Percentiles rank a stretch among this genome's conserved stretches.
Evolutionary conservation across 2,888 invertebrate species (phyloP).

Genomic region (Hipparchia semele): DNA sequence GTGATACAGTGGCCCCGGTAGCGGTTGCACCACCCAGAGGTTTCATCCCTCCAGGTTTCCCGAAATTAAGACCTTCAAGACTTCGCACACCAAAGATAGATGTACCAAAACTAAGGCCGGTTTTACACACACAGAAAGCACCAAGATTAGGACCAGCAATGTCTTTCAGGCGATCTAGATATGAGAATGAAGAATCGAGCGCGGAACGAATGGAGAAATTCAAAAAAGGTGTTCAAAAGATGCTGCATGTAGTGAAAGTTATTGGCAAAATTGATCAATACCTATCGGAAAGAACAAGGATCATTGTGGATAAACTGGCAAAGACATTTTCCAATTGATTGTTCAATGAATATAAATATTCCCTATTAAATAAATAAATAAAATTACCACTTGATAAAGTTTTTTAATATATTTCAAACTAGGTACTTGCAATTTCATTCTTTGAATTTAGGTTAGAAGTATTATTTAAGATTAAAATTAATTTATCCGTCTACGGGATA

Average conservation of each 20-base stretch:
- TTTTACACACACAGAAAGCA: slow-evolving; percentile 42
- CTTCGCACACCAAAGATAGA: slow-evolving; percentile 60
- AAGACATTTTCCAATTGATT: slow-evolving; percentile 63
- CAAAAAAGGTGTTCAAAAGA: slow-evolving; percentile 72
- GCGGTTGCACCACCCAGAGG: slow-evolving; percentile 62
- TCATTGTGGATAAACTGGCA: slow-evolving; percentile 68
- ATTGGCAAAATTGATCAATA: slow-evolving; percentile 72
- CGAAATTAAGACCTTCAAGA: slow-evolving; percentile 56
- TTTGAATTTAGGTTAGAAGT: no score
- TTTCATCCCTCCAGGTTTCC: slow-evolving; percentile 56
- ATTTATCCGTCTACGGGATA: no score
- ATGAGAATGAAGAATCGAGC: slow-evolving; percentile 61
- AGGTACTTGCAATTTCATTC: no score
- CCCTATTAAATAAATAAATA: no score
- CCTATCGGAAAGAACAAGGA: slow-evolving; percentile 69
- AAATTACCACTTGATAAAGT: no score
- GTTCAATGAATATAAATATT: background rate
- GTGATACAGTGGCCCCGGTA: slow-evolving; percentile 58
- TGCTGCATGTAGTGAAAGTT: slow-evolving; percentile 72
- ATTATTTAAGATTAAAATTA: no score
- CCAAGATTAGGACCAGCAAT: slow-evolving; percentile 61
- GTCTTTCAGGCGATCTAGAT: slow-evolving; percentile 50
- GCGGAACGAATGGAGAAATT: slow-evolving; percentile 71
- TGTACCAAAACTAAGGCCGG: slow-evolving; percentile 49
- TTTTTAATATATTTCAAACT: no score